Evolutionary conservation across 2,797 vertebrate species (phyloP).

Genomic region (Alcedo quadribrachys): DNA sequence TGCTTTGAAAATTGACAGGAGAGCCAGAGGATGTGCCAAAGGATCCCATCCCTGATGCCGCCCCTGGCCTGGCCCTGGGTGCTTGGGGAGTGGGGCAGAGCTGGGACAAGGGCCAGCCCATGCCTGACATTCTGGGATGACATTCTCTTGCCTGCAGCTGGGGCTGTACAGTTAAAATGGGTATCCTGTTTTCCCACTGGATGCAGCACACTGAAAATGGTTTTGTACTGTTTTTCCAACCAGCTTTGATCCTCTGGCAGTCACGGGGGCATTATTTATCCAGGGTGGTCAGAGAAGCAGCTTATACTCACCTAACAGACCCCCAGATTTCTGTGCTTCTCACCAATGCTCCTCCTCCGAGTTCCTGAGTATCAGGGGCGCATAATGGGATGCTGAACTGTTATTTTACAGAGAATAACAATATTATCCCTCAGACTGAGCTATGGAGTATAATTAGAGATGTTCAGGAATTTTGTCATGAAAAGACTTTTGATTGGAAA

Average conservation of each 20-base stretch:
- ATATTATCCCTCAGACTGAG: neutral
- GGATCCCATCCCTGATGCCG: neutral
- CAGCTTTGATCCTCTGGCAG: neutral
- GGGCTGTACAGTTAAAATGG: neutral
- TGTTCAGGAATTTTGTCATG: constrained; percentile 42
- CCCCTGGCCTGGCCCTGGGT: neutral
- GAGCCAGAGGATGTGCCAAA: neutral
- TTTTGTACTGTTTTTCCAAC: neutral
- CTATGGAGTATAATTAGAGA: neutral
- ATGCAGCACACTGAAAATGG: neutral
- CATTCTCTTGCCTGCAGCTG: neutral
- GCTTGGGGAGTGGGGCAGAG: neutral
- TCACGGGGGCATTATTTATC: neutral
- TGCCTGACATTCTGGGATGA: neutral
- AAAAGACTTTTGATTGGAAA: constrained; percentile 31
- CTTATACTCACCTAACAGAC: accelerated
- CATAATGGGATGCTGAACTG: neutral
- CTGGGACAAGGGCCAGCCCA: neutral
- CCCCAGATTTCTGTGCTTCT: neutral
- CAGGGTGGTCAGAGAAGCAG: neutral
- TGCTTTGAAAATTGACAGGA: constrained; percentile 50
- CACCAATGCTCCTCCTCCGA: neutral
- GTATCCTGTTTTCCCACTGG: neutral
- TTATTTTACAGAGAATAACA: neutral
- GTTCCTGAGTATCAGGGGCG: neutral